These are phyloP conservation scores for Achatina immaculata DNA, from an alignment of 1,140 invertebrate species.

Conservation along the genomic window DNA sequence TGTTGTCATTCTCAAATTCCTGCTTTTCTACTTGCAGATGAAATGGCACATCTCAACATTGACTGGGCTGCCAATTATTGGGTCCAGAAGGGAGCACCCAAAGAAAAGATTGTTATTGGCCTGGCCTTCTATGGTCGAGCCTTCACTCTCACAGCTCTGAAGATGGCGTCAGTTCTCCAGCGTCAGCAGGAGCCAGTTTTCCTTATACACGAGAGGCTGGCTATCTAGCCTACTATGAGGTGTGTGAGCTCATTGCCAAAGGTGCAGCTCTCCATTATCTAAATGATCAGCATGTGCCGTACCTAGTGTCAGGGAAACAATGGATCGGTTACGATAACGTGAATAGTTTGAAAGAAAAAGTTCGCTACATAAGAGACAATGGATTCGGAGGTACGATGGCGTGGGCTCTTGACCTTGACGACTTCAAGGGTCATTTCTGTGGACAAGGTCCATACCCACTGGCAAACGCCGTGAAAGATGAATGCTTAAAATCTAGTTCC, in stretches of 20 bases:
- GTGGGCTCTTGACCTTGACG: constrained; percentile 97
- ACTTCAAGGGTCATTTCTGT: constrained; percentile 86
- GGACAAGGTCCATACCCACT: constrained; percentile 90
- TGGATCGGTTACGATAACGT: constrained; percentile 92
- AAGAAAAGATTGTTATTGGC: constrained; percentile 94
- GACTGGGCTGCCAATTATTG: constrained; percentile 49
- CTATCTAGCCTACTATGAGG: constrained; percentile 42
- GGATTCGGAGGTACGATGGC: constrained; percentile 86
- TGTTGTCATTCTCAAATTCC: too few species aligned
- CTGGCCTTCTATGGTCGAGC: constrained; percentile 77
- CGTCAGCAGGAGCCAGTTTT: constrained; percentile 62
- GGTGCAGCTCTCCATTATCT: constrained; percentile 42
- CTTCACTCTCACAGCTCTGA: constrained; percentile 41
- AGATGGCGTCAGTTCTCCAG: constrained; percentile 24
- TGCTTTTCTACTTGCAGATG: too few species aligned
- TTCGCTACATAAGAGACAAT: constrained; percentile 33
- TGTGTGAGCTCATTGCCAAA: constrained; percentile 44
- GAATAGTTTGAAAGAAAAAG: constrained; percentile 80
- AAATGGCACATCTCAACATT: not conserved
- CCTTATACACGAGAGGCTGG: constrained; percentile 74
- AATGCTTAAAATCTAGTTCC: constrained; percentile 30
- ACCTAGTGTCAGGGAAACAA: constrained; percentile 82
- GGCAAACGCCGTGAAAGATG: constrained; percentile 75
- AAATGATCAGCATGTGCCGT: constrained; percentile 80
- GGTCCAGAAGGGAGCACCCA: constrained; percentile 82